Evolutionary conservation across 2,888 invertebrate genomes (phyloP), one percentile per base, ranked within the genome.

Genomic region (Polietes domitor): DNA sequence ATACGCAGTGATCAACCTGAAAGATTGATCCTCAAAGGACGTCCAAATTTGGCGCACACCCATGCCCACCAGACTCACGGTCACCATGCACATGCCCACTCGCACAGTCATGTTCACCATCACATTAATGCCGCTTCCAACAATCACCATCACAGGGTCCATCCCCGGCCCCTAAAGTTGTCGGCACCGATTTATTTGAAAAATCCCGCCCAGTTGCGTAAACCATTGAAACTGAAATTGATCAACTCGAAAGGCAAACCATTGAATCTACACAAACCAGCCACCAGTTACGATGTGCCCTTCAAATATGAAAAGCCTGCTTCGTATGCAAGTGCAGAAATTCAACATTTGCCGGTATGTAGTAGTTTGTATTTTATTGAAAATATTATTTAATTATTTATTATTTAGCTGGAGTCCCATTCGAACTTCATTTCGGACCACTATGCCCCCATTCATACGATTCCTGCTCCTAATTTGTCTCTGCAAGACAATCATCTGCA

Each of bases 371-470:
- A 41, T n/a, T n/a, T n/a, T 2, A 47, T n/a, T 47, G n/a, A n/a
- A 12, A 21, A 19, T 32, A 28, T 58, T 68, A n/a, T 32, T 0
- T 24, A n/a, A 12, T 47, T n/a, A 47, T 32, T 47, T 5, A 47
- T 47, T 87, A n/a, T 87, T 76, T 86, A 92, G 91, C 86, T 90
- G 86, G 90, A 91, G 73, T 86, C 88, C 76, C 89, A 91, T 78
- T 87, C 87, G 58, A 89, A 88, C 80, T 90, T 89, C 94, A 97
- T 98, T 94, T 97, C 97, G 88, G 97, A 97, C 93, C 97, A 97
- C 93, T 97, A 94, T 89, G 96, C 96, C 87, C 96, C 96, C 1
- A 97, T 97, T 89, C 96, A 96, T 92, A 96, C 97, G 10, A 96
- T 97, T 86, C 96, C 96, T 89, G 97, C 97, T 26, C 97, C 97